Evolutionary conservation across 2,888 invertebrate genomes (phyloP), one percentile per base, ranked within the genome.

Genomic region (Limnephilus marmoratus): DNA sequence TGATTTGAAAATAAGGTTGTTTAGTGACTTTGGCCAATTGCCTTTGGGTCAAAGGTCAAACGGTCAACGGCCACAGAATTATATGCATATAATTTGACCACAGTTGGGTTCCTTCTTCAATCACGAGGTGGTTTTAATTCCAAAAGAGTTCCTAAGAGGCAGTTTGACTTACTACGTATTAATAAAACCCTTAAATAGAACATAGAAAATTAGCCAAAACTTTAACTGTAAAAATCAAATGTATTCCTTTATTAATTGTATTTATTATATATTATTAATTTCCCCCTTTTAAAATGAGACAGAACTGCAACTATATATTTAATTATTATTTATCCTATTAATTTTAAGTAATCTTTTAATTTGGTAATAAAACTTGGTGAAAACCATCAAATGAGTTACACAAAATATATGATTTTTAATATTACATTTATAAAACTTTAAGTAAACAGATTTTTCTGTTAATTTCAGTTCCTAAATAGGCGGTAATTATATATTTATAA

Each of bases 401-500:
- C 68, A 68, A n/a, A 68, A 2, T 68, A 68, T 9, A 68, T 68
- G 2, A 68, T 68, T 68, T 68, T n/a, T 68, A 68, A 68, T 88
- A 53, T 53, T 53, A 15, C 18, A 53, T 88, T 68, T 88, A 31
- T 68, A 53, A 29, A 53, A 37, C 24, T 82, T 82, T 34, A 34
- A 82, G 31, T 18, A 3, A 88, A 24, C 68, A 53, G 85, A 34
- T 85, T 85, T 90, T 83, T 53, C 90, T 90, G 91, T 91, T 86
- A 81, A 81, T 86, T 91, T 90, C 41, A 91, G 91, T 91, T 91
- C 91, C 91, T 91, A 91, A 1, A 24, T 91, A 91, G 89, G 41
- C 85, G 13, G 81, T 90, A 90, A 91, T 31, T 83, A 85, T 83
- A 89, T 89, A 89, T 89, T 91, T 91, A 90, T 89, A 90, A 83